Base-by-base conservation (phyloP, 2,113 vertebrate species). In the Okapia johnstoni region DNA sequence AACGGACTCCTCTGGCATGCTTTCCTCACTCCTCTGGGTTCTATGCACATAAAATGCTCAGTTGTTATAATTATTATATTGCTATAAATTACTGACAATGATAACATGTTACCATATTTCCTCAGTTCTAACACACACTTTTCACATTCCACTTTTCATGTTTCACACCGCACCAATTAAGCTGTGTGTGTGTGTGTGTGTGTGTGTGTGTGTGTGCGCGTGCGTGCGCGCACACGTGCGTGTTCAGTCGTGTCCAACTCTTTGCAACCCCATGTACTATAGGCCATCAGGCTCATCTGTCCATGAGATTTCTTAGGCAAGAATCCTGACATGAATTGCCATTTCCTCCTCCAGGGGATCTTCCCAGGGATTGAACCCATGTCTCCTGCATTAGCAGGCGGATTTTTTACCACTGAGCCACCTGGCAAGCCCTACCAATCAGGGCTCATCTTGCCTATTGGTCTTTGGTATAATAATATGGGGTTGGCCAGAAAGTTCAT, bases 171-270 rank as follows among this genome's bases (percentile, higher is more conserved):
- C 83, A 83, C 11, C 60, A 79, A 21, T 60, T 90, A 92, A 79
- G 15, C 60, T 83, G 33, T 14, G 21, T 85, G 46, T 76, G 55
- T 36, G 63, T 63, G 28, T 61, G 28, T 63, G 14, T 61, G 1
- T 2, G 16, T n/a, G 30, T 28, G 46, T 46, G 46, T 46, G 46
- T 46, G 46, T n/a, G n/a, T n/a, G n/a, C n/a, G n/a, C n/a, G 55
- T 1, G 9, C 8, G 0, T 0, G 1, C 2, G 0, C 63, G 11
- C 2, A 1, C 9, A 40, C 40, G 40, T 4, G 40, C 46, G 6
- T 46, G 52, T 10, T 76, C 23, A 43, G 70, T 76, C 3, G 0
- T 43, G 70, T 26, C 70, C 40, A 43, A 15, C 70, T 76, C 70
- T 76, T 76, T 7, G 40, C 23, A 26, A 26, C 70, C 23, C 40